Percentiles rank a stretch among this genome's conserved stretches.
Conservation (phyloP, 2,113 vertebrate genomes). For the Mugil cephalus region DNA sequence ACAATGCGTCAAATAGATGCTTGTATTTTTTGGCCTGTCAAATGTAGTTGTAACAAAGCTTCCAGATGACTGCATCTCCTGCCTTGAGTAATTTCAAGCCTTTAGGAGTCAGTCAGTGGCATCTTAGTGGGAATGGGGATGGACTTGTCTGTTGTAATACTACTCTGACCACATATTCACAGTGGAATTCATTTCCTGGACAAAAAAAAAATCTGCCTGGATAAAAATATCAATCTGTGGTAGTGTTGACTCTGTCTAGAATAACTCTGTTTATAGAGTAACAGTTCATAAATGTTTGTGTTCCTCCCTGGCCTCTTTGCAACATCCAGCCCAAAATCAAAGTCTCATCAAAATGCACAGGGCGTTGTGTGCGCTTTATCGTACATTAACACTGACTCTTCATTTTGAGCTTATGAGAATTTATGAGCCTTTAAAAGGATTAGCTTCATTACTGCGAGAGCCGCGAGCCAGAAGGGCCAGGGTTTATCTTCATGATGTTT, state of each 20-base stretch:
- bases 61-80: neutral
- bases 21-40: neutral
- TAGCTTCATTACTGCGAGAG: conserved; percentile 60
- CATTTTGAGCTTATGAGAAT: conserved; percentile 49
- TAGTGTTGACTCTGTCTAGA: conserved; percentile 43
- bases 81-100: neutral
- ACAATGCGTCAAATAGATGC: too few relatives aligned
- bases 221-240: conserved; percentile 20
- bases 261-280: conserved; percentile 21
- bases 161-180: conserved; percentile 15
- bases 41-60: neutral
- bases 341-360: conserved; percentile 39
- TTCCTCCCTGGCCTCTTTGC: neutral
- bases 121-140: conserved; percentile 10
- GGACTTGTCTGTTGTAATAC: conserved; percentile 2
- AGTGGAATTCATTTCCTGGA: conserved; percentile 38
- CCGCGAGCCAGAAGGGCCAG: conserved; percentile 30
- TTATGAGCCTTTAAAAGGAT: conserved; percentile 68
- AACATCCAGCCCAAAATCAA: conserved; percentile 14
- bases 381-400: conserved; percentile 49
- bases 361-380: conserved; percentile 16
- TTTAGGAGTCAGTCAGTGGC: conserved; percentile 8
- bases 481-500: conserved; percentile 25
- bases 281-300: neutral
- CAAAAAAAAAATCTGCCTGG: conserved; percentile 2